Base-by-base conservation (phyloP, 23 tunicate genomes). In the Diplosoma virens region DNA sequence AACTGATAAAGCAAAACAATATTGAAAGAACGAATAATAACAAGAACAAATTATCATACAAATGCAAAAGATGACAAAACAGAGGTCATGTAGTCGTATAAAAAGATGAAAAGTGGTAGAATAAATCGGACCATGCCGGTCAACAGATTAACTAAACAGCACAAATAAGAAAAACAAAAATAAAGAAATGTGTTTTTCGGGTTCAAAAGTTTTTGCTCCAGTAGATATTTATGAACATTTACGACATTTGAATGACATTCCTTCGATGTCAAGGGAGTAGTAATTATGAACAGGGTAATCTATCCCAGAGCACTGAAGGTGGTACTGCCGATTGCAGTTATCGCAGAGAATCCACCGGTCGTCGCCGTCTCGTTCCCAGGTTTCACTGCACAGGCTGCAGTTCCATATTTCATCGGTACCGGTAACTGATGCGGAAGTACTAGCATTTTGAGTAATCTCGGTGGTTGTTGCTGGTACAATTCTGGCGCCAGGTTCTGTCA, bases 261-360 rank as follows among this genome's bases (percentile, higher is more conserved):
- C 47, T 33, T 76, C 70, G 5, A 63, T 63, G 36, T 63, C 35
- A 3, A 27, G 20, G 9, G 33, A 3, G 9, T 63, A 63, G 35
- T 63, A 63, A 63, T 63, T 30, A 6, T 26, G 7, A 6, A 7
- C 20, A 5, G 11, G 11, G 5, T 63, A 63, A 63, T 63, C 70
- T 7, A 63, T 6, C 14, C 35, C 70, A 16, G 70, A 63, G 20
- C 70, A 63, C 35, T 63, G 35, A 26, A 63, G n/a, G 20, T 63
- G 70, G n/a, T 63, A 25, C n/a, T 63, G 70, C 20, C 30, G 27
- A 35, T 63, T 29, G 20, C 70, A 63, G 20, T 4, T 3, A 29
- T 26, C 70, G 30, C 70, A 29, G 20, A 63, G 35, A 30, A 63
- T 63, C 70, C 70, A 63, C 6, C 70, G 14, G 35, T 63, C 70